Base-by-base conservation (phyloP, 2,113 vertebrate genomes). In the Labrus mixtus region DNA sequence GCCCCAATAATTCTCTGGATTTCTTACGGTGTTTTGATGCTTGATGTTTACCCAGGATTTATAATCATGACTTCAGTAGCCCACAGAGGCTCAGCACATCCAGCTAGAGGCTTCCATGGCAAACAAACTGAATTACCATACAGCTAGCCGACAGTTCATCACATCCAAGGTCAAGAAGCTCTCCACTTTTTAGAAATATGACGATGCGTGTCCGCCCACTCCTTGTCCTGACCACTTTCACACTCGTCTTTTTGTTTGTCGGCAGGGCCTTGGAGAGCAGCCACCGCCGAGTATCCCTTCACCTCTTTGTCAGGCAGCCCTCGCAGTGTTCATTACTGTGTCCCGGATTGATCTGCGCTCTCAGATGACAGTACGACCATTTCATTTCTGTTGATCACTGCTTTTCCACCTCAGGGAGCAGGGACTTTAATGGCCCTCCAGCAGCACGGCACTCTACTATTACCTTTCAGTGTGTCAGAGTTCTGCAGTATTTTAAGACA, bases 341-440 rank as follows among this genome's bases (percentile, higher is more conserved):
- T 68, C 29, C 68, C n/a, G 43, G 68, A 86, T 71, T 76, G 75
- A 83, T 86, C 73, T 48, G 43, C 57, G 61, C 72, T 82, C 72
- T 70, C 51, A 22, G 74, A 78, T 73, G 79, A 82, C 79, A 77
- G 74, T 56, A 65, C 15, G 67, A 46, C 63, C 15, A 66, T 88
- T 90, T 86, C 39, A 86, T 87, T 89, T 87, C 71, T 80, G 71
- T 80, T 91, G 85, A 90, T 87, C 77, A 81, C 77, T 74, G 79
- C 76, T 82, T 83, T 82, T 83, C 61, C 67, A 76, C 72, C 73
- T 87, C 73, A 79, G 71, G 69, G 63, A 79, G 57, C 58, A 69
- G 29, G 48, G 66, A 56, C 56, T 60, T 22, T 76, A 87, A 82
- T 87, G 54, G 73, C 65, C 51, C 76, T 76, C 57, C 33, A 78